Evolutionary conservation across 1,140 invertebrate species (phyloP).

Genomic region (Drosophila nigromelanica): DNA sequence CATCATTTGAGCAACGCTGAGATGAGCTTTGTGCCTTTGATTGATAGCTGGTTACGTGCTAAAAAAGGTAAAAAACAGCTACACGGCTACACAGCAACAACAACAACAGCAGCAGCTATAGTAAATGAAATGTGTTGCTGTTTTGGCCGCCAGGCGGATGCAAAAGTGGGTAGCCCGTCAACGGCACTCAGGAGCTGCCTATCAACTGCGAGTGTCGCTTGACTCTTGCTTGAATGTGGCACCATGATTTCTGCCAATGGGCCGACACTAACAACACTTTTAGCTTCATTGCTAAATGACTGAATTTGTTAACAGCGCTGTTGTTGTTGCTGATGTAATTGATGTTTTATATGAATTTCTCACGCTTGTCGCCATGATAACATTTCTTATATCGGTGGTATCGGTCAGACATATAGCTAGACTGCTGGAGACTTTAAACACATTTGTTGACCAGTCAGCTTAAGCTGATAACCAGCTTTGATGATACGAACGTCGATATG

Average conservation of each 20-base stretch:
- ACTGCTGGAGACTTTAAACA: slow-evolving; percentile 37
- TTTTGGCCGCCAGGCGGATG: slow-evolving; percentile 62
- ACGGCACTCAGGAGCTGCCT: slow-evolving; percentile 68
- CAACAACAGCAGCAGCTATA: slow-evolving; percentile 16
- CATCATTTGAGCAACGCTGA: slow-evolving; percentile 66
- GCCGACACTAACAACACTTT: slow-evolving; percentile 76
- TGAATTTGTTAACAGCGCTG: slow-evolving; percentile 73
- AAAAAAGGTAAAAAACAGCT: slow-evolving; percentile 47
- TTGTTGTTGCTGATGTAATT: slow-evolving; percentile 20
- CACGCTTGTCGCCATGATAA: slow-evolving; percentile 58
- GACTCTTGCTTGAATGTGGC: slow-evolving; percentile 20
- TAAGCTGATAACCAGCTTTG: slow-evolving; percentile 17
- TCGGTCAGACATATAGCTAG: slow-evolving; percentile 13
- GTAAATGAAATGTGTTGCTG: slow-evolving; percentile 22
- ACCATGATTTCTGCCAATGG: slow-evolving; percentile 49
- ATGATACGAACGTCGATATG: slow-evolving; percentile 9
- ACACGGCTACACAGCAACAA: not conserved
- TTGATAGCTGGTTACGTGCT: slow-evolving; percentile 78
- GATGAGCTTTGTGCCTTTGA: slow-evolving; percentile 62
- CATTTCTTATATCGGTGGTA: slow-evolving; percentile 21
- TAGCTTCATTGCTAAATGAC: slow-evolving; percentile 80
- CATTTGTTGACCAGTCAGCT: slow-evolving; percentile 16
- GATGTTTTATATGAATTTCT: slow-evolving; percentile 47
- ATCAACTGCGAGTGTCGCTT: slow-evolving; percentile 51
- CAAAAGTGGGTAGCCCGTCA: slow-evolving; percentile 53